Base-by-base conservation (phyloP, 2,888 invertebrate species). In the Liodrosophila aerea region DNA sequence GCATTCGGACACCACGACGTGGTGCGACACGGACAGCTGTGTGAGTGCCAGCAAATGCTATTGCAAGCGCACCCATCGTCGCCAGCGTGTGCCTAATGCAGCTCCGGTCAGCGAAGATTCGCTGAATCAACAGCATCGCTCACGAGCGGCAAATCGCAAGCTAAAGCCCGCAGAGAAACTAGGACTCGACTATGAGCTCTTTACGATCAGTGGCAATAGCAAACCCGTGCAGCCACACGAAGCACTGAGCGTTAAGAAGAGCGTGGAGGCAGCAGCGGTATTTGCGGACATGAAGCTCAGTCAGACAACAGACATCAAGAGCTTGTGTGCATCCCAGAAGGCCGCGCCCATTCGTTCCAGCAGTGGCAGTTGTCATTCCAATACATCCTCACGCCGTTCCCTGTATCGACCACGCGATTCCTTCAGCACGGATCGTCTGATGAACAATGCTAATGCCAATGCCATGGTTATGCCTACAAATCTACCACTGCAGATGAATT, bases 1-100 rank as follows among this genome's bases (percentile, higher is more conserved):
- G 29, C 84, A 86, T 34, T 88, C 89, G 34, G 89, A 87, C 66
- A 90, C 87, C 1, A 80, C 85, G 13, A 91, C 91, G 2, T 93
- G 92, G 83, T 97, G 96, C 82, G 94, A 94, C 11, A 95, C 96
- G 0, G 96, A 97, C 87, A 96, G 95, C 82, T 97, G 97, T 86
- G 93, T 95, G 0, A 96, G 95, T 70, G 94, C 94, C 76, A 96
- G 96, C 88, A 96, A 96, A 88, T 97, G 97, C 87, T 97, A 97
- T 86, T 97, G 97, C 87, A 93, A 88, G 39, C 77, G 83, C 3
- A 60, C 64, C 5, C 81, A 82, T 50, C 66, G 72, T 1, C 71
- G 72, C 1, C 68, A 73, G 22, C 62, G 64, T 1, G 39, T 64
- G 27, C 37, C 40, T 1, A 39, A 16, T 40, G 47, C 57, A 4